Evolutionary conservation across 2,113 vertebrate species (phyloP).

Genomic region (Stegastes partitus): DNA sequence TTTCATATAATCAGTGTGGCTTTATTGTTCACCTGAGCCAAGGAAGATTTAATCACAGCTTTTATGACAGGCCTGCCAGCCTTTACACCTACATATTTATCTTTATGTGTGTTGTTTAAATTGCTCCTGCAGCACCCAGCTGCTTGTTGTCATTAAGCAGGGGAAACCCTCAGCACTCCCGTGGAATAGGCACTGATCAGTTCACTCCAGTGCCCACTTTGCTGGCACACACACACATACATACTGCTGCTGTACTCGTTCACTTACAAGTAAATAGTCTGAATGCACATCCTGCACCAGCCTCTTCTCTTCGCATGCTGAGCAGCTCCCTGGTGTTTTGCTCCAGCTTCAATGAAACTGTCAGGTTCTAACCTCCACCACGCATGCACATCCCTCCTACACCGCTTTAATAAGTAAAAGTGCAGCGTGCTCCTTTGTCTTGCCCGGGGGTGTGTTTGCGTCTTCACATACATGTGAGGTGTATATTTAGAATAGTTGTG

Average conservation of each 20-base stretch:
- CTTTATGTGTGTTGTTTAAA: not conserved
- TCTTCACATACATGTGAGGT: conserved; percentile 59
- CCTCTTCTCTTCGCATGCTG: not conserved
- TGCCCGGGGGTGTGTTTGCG: conserved; percentile 22
- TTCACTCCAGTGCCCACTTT: not conserved
- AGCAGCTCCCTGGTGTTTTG: conserved; percentile 24
- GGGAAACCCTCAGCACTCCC: conserved; percentile 13
- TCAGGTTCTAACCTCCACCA: conserved; percentile 25
- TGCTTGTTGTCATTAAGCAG: conserved; percentile 20
- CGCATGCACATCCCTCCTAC: conserved; percentile 35
- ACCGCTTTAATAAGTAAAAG: conserved; percentile 57
- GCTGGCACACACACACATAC: not conserved
- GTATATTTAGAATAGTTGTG: conserved; percentile 70
- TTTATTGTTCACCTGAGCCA: not conserved
- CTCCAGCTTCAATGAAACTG: conserved; percentile 28
- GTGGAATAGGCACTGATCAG: conserved; percentile 9
- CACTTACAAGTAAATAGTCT: not conserved
- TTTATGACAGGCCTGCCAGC: not conserved
- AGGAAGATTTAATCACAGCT: not conserved
- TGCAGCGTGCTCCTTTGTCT: conserved; percentile 46
- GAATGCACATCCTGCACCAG: not conserved
- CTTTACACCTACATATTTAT: not conserved
- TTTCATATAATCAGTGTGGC: not conserved
- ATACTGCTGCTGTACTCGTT: not conserved
- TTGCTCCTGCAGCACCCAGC: conserved; percentile 18